Percentiles rank a stretch among this genome's conserved stretches.
Conservation (phyloP, 2,113 vertebrate species). For the Uropsilus gracilis region DNA sequence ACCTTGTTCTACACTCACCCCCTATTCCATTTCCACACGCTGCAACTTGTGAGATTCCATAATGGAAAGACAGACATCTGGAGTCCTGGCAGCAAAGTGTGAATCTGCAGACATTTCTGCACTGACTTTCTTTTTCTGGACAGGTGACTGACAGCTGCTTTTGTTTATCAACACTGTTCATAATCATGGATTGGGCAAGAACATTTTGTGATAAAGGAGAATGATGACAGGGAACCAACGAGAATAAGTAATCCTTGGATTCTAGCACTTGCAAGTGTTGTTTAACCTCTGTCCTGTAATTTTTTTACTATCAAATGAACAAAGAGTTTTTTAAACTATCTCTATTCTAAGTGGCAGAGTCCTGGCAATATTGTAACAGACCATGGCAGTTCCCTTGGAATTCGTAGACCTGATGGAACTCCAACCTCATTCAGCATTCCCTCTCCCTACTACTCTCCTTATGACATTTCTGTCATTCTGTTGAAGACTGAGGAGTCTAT, state of each 20-base stretch:
- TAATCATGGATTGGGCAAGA: neutral
- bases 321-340: neutral
- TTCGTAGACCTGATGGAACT: rapidly evolving
- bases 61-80: neutral
- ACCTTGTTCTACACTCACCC: rapidly evolving
- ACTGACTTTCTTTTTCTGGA: neutral
- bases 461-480: neutral
- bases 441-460: neutral
- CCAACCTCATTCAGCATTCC: neutral
- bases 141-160: neutral
- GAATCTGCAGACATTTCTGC: neutral
- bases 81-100: neutral
- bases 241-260: neutral
- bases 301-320: neutral
- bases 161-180: neutral
- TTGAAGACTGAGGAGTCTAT: too few relatives aligned
- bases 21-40: rapidly evolving
- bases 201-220: neutral
- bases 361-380: too few relatives aligned
- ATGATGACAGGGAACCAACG: neutral
- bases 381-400: neutral
- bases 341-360: neutral
- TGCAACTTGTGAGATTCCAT: neutral
- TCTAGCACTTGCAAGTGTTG: neutral
- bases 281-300: neutral